Base-by-base conservation (phyloP, 2,797 vertebrate species). In the Paratrypauchen microcephalus region DNA sequence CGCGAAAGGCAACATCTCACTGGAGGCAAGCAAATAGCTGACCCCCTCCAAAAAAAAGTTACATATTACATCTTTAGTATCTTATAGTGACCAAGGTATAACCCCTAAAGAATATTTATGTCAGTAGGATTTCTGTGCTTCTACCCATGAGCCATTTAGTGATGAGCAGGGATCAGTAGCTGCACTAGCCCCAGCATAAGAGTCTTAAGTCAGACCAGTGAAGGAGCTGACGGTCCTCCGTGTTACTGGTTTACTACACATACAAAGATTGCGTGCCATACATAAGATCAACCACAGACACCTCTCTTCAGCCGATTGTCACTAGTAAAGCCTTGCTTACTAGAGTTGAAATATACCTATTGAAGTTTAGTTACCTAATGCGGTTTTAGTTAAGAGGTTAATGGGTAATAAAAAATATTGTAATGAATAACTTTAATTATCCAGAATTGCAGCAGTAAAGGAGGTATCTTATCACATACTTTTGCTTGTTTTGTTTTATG, bases 131-230 rank as follows among this genome's bases (percentile, higher is more conserved):
- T 69, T 81, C 72, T 73, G 65, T 67, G 9, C 68, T 59, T 24
- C 73, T 66, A 69, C 79, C 81, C 84, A 86, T 82, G 76, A 89
- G 81, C 79, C 77, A 78, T 58, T 66, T 73, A 70, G 79, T 87
- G 88, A 84, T 88, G 88, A 91, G 81, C 79, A 71, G 80, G 83
- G 85, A 88, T 90, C 82, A 85, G 87, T 69, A 71, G 72, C 75
- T 76, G 78, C 78, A 69, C 70, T 45, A 73, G 80, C 70, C 24
- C 77, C 56, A n/a, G 48, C 0, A 3, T 87, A 88, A 90, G 86
- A 88, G 81, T 75, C 85, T 91, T 89, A 89, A 30, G 76, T 84
- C 80, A 81, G 81, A 23, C 69, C 76, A 75, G 76, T 80, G 69
- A 63, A 68, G 79, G 30, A 70, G 52, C 69, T 83, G 79, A 78